phyloP scores from a whole-genome alignment of 2,888 invertebrate species.

The Terebella lapidaria region DNA sequence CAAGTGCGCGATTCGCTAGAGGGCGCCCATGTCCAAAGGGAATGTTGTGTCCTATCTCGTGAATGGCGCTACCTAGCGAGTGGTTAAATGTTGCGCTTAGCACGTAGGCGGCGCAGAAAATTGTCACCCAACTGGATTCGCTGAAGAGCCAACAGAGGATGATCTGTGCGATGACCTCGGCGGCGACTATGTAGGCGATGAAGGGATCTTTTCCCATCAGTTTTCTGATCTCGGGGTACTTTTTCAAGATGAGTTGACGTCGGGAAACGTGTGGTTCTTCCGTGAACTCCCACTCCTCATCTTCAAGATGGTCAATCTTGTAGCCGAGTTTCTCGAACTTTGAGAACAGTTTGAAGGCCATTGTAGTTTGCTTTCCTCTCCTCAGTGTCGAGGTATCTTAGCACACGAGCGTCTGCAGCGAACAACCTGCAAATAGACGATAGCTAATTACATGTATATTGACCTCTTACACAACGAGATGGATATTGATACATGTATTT shows the following conservation, averaged over 20 bases:
- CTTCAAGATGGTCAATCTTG: constrained; percentile 11
- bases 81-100: constrained; percentile 46
- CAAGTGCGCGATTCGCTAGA: constrained; percentile 41
- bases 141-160: constrained; percentile 32
- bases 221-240: constrained; percentile 51
- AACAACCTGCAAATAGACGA: too few species aligned
- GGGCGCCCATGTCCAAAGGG: constrained; percentile 49
- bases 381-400: too few species aligned
- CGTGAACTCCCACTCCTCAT: constrained; percentile 77
- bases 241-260: constrained; percentile 76
- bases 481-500: too few species aligned
- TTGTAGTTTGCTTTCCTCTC: too few species aligned
- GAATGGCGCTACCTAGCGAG: constrained; percentile 50
- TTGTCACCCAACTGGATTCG: constrained; percentile 38
- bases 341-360: too few species aligned
- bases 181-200: constrained; percentile 37
- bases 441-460: too few species aligned
- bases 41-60: constrained; percentile 52
- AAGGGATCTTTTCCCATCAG: constrained; percentile 50
- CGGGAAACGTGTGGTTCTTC: constrained; percentile 95
- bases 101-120: constrained; percentile 37
- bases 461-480: too few species aligned
- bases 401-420: too few species aligned
- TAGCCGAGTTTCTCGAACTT: not conserved
- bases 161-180: constrained; percentile 38